Evolutionary conservation across 2,888 invertebrate genomes (phyloP).

Genomic region (Hyppa rectilinea): DNA sequence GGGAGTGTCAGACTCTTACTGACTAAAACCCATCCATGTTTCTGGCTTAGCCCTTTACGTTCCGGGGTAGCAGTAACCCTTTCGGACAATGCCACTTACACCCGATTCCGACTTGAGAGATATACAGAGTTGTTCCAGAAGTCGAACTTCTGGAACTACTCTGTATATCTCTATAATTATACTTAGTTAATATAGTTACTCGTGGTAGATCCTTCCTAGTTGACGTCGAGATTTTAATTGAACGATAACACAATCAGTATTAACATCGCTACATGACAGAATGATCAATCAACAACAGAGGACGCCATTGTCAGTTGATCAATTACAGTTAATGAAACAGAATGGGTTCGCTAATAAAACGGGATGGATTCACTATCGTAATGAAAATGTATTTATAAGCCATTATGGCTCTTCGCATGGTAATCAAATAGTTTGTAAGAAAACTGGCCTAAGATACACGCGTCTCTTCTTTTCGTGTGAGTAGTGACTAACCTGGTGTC

Average conservation of each 20-base stretch:
- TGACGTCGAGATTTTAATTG: slow-evolving; percentile 48
- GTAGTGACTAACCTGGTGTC: too few relatives aligned
- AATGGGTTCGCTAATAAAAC: slow-evolving; percentile 36
- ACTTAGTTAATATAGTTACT: background rate
- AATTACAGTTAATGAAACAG: slow-evolving; percentile 55
- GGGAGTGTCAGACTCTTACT: too few relatives aligned
- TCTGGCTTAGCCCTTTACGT: too few relatives aligned
- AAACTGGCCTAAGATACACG: background rate
- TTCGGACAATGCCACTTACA: too few relatives aligned
- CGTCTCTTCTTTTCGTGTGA: too few relatives aligned
- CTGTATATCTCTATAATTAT: too few relatives aligned
- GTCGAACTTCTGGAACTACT: too few relatives aligned
- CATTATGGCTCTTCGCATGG: background rate
- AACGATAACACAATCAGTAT: slow-evolving; percentile 52
- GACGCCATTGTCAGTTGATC: slow-evolving; percentile 49
- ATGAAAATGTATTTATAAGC: background rate
- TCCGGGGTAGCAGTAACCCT: too few relatives aligned
- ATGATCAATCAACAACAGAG: slow-evolving; percentile 47
- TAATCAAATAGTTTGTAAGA: background rate
- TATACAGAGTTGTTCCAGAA: too few relatives aligned
- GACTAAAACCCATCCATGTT: too few relatives aligned
- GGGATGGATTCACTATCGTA: background rate
- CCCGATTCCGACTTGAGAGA: too few relatives aligned
- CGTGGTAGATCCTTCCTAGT: slow-evolving; percentile 5
- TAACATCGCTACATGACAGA: slow-evolving; percentile 45